Evolutionary conservation across 2,797 vertebrate genomes (phyloP), one percentile per base, ranked within the genome.

Genomic region (Gymnopithys bicolor): DNA sequence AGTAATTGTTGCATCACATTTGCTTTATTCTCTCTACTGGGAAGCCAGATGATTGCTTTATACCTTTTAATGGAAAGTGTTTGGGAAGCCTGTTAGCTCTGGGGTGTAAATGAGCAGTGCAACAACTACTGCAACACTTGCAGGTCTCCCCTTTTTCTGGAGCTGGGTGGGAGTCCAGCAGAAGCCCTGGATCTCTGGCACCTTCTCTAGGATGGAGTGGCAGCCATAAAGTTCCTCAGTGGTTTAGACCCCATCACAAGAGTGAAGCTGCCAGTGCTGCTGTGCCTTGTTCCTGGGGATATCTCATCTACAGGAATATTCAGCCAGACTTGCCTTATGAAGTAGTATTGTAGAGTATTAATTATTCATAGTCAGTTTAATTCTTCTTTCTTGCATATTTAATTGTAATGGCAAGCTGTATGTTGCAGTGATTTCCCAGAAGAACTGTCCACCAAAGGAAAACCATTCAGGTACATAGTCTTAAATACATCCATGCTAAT

Each of bases 361-460:
- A 97, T 97, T 89, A 87, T 89, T 97, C 74, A 93, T 95, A 78
- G 86, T 95, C 93, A 80, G 95, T 96, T 95, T 79, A 95, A 94
- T 90, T 96, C 84, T 96, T 94, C 58, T 93, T 62, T 94, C 96
- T 97, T 97, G 86, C 96, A 96, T 97, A 92, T 93, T 97, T 95
- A 97, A 91, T 97, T 53, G 95, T 88, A 87, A 93, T 91, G 90
- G 12, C 97, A n/a, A 96, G 97, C 97, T 96, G 73, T 67, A 66
- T 95, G 84, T 96, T 93, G 49, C 82, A 71, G 51, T 95, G 90
- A 97, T 97, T 96, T 97, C 97, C 95, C 96, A 73, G 87, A 96
- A 97, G 96, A 95, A 67, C 93, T 86, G 56, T 91, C 67, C 93
- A 71, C 95, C 86, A 83, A 94, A 97, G 96, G 75, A 92, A 70